A percentile compares a stretch with the other conserved stretches of the same genome.
Conservation (phyloP, 2,888 invertebrate species). For the Andrena chrysosceles region DNA sequence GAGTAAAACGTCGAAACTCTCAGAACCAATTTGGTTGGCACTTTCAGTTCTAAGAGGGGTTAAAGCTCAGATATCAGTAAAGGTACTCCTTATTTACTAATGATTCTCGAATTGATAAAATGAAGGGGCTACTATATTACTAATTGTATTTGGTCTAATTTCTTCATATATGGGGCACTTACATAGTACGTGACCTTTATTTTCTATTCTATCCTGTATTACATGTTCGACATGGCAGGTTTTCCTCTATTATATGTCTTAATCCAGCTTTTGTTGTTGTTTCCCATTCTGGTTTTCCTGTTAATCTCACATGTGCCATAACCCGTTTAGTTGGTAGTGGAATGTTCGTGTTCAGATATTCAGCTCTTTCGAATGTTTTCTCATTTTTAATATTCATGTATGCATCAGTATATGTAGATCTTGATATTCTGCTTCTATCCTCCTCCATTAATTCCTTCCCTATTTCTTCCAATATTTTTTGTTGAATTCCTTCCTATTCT, state of each 20-base stretch:
- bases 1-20: constrained; percentile 4
- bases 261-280: not conserved
- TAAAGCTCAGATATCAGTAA: constrained; percentile 2
- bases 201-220: no score
- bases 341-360: not conserved
- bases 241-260: not conserved
- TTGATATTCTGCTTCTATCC: not conserved
- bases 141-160: no score
- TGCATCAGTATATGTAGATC: not conserved
- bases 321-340: not conserved
- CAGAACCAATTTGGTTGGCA: constrained; percentile 6
- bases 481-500: not conserved
- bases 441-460: not conserved
- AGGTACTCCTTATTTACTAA: not conserved
- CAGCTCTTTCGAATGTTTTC: not conserved
- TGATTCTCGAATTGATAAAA: not conserved
- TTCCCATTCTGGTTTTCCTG: not conserved
- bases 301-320: not conserved
- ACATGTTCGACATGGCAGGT: no score
- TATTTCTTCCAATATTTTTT: not conserved
- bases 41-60: not conserved
- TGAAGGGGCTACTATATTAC: not conserved
- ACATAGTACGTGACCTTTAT: no score
- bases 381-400: not conserved
- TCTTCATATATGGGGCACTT: no score